A percentile compares a stretch with the other conserved stretches of the same genome.
Conservation (phyloP, 2,113 vertebrate genomes). For the Dolichallabes microphthalmus region DNA sequence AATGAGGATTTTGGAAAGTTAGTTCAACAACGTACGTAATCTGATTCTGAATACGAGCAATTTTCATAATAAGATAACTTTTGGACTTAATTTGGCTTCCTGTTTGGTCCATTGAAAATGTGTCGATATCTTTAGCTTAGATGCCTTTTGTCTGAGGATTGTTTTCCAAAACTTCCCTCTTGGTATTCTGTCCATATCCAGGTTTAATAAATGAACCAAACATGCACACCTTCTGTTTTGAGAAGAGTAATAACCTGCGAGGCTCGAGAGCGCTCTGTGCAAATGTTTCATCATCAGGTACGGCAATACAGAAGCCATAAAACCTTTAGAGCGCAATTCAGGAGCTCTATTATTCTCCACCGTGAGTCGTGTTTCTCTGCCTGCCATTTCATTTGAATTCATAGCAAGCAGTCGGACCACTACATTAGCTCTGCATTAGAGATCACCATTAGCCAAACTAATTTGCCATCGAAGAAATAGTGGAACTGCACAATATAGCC, state of each 20-base stretch:
- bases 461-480: conserved; percentile 71
- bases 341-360: background rate
- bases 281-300: conserved; percentile 18
- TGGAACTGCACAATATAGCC: conserved; percentile 56
- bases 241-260: background rate
- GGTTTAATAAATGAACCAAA: conserved; percentile 13
- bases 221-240: conserved; percentile 2
- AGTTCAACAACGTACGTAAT: background rate
- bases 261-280: background rate
- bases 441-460: conserved; percentile 68
- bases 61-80: background rate
- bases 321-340: conserved; percentile 28
- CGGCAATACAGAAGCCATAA: background rate
- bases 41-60: background rate
- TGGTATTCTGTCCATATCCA: background rate
- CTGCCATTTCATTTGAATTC: conserved; percentile 55
- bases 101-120: background rate
- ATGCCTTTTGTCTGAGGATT: background rate
- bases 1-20: background rate
- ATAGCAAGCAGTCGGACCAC: conserved; percentile 64
- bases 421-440: conserved; percentile 75
- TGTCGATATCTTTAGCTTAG: background rate
- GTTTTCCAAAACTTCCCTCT: background rate
- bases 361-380: background rate
- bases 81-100: background rate